phyloP scores from a whole-genome alignment of 2,113 vertebrate species.

The Lamprologus speciosus region DNA sequence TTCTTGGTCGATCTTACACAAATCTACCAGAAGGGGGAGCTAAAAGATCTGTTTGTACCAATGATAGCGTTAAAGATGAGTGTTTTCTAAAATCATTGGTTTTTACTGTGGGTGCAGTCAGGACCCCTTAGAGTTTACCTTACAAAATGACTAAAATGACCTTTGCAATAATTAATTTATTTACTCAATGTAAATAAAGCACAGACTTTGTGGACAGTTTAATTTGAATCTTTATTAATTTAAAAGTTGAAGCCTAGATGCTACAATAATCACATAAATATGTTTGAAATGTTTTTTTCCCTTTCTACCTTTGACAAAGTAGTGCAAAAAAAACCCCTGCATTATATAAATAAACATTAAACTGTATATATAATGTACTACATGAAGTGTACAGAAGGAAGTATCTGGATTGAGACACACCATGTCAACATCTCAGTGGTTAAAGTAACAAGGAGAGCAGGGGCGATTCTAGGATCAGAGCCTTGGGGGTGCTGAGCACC shows the following conservation, averaged over 20 bases:
- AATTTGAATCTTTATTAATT: background rate
- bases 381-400: background rate
- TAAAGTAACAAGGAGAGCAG: background rate
- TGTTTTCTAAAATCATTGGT: background rate
- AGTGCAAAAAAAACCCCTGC: background rate
- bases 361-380: background rate
- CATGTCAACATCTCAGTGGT: background rate
- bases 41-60: background rate
- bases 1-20: background rate
- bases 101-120: background rate
- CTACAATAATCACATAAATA: background rate
- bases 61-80: background rate
- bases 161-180: background rate
- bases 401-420: background rate
- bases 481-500: too few species aligned
- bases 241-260: background rate
- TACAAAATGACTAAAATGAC: background rate
- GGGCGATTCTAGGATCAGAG: too few species aligned
- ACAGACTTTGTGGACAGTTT: background rate
- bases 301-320: background rate
- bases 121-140: background rate
- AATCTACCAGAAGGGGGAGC: background rate
- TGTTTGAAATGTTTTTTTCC: background rate
- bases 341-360: background rate
- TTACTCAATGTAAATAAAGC: background rate